These are phyloP conservation scores for Bucco capensis DNA, from an alignment of 2,113 vertebrate genomes.

Conservation along the genomic window DNA sequence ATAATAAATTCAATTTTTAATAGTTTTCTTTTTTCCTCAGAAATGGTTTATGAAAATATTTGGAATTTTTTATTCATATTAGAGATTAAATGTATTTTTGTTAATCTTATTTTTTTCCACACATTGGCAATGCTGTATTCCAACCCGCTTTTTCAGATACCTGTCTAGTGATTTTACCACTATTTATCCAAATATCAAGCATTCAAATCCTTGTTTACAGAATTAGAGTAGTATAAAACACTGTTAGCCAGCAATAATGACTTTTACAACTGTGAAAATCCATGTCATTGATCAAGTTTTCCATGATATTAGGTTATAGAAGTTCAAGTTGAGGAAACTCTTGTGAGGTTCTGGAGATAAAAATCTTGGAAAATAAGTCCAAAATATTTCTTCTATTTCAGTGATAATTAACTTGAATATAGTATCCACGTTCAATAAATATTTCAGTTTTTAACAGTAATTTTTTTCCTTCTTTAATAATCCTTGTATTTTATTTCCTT, in stretches of 20 bases:
- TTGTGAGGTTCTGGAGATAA: not conserved
- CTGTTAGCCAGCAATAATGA: not conserved
- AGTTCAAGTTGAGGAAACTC: not conserved
- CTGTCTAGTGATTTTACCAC: not conserved
- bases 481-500: not conserved
- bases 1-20: not conserved
- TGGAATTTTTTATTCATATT: not conserved
- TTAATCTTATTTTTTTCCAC: not conserved
- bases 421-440: not conserved
- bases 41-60: not conserved
- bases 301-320: not conserved
- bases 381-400: not conserved
- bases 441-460: not conserved
- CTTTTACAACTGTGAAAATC: not conserved
- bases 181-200: not conserved
- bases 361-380: not conserved
- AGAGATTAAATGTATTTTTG: not conserved
- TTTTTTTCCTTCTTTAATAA: not conserved
- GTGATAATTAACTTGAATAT: not conserved
- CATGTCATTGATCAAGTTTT: not conserved
- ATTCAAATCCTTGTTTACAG: not conserved
- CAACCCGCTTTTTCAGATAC: not conserved
- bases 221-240: not conserved
- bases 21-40: not conserved
- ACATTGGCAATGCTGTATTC: not conserved